Conservation (phyloP, 1,140 invertebrate species). For the Cephus cinctus region DNA sequence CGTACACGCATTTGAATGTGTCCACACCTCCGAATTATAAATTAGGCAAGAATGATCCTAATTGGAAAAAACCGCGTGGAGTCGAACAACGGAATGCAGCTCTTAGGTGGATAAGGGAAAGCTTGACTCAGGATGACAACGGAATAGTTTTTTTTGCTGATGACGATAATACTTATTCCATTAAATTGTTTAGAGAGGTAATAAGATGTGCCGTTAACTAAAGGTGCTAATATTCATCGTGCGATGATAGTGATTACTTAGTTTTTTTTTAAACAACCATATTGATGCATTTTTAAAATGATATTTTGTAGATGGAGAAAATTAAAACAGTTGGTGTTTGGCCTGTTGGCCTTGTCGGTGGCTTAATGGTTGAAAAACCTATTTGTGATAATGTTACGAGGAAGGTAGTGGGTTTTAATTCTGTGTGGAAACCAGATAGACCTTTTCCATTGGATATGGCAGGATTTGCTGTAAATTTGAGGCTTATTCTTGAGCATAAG, state of each 20-base stretch:
- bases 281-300: conserved; percentile 53
- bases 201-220: conserved; percentile 10
- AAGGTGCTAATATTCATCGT: neutral
- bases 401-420: conserved; percentile 81
- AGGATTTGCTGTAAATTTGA: conserved; percentile 91
- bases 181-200: conserved; percentile 89
- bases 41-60: conserved; percentile 68
- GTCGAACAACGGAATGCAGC: conserved; percentile 92
- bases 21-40: conserved; percentile 66
- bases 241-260: neutral
- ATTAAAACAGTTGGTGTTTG: conserved; percentile 91
- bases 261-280: conserved; percentile 20
- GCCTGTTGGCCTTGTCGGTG: conserved; percentile 95
- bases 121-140: conserved; percentile 55
- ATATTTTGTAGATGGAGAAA: conserved; percentile 72
- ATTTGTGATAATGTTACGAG: conserved; percentile 65
- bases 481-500: conserved; percentile 73
- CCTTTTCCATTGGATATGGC: conserved; percentile 98
- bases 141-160: conserved; percentile 97
- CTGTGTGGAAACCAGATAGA: conserved; percentile 82
- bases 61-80: conserved; percentile 91
- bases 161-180: conserved; percentile 95
- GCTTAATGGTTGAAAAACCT: conserved; percentile 83
- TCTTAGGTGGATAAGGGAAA: conserved; percentile 80
- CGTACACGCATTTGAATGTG: conserved; percentile 73